Percentiles rank a stretch among this genome's conserved stretches.
Conservation (phyloP, 2,113 vertebrate species). For the Myotis lucifugus region DNA sequence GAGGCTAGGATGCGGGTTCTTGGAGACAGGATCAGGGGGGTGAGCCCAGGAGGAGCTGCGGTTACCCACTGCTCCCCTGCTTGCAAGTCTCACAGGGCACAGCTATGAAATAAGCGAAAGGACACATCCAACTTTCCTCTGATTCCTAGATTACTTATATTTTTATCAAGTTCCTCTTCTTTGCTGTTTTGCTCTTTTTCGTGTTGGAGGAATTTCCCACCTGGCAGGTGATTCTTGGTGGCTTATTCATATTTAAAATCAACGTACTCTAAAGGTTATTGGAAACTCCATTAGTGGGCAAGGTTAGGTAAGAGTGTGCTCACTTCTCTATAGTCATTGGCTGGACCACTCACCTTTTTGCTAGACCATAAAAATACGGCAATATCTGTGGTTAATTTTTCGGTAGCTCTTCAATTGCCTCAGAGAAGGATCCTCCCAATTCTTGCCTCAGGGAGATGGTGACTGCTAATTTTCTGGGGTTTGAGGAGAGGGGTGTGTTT, state of each 20-base stretch:
- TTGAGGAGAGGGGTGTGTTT: neutral
- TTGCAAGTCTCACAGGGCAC: neutral
- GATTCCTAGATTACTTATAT: neutral
- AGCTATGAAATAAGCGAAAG: neutral
- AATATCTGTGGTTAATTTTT: neutral
- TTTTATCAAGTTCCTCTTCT: neutral
- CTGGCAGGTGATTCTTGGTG: neutral
- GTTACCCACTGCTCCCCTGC: neutral
- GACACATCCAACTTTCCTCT: neutral
- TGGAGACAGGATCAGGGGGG: neutral
- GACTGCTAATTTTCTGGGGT: neutral
- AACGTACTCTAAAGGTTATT: neutral
- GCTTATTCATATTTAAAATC: neutral
- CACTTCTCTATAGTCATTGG: neutral
- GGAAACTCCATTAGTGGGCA: neutral
- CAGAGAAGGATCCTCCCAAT: neutral
- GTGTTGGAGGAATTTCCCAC: neutral
- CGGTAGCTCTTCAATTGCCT: neutral
- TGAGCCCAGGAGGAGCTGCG: neutral
- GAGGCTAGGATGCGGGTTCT: neutral
- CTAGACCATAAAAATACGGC: neutral
- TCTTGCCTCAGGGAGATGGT: neutral
- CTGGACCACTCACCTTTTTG: neutral
- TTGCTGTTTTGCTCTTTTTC: slow-evolving; percentile 8
- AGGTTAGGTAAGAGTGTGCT: neutral